phyloP scores from a whole-genome alignment of 2,797 vertebrate species.

The Megalops cyprinoides region DNA sequence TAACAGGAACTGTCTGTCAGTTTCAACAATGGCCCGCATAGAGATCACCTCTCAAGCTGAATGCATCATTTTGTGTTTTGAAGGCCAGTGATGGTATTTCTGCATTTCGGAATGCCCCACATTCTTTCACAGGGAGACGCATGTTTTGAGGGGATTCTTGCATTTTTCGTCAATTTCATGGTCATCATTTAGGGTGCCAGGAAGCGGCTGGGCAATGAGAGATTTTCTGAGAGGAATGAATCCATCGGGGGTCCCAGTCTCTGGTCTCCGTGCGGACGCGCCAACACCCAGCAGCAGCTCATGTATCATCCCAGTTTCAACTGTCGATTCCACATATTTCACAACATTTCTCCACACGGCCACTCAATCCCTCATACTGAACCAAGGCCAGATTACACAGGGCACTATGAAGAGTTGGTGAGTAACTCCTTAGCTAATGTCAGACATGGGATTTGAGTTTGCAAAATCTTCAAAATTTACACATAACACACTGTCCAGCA shows the following conservation, averaged over 20 bases:
- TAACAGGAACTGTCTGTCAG: too few species aligned
- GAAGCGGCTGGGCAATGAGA: neutral
- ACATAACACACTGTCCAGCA: neutral
- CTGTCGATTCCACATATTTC: neutral
- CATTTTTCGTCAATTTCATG: constrained; percentile 4
- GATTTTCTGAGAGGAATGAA: neutral
- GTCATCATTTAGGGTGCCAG: neutral
- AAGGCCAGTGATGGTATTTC: neutral
- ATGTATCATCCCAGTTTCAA: neutral
- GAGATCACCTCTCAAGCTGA: too few species aligned
- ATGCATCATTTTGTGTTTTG: constrained; percentile 51
- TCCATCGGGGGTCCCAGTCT: neutral
- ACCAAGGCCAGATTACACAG: too few species aligned
- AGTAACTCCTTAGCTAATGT: neutral
- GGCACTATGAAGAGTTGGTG: too few species aligned
- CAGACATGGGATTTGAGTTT: neutral
- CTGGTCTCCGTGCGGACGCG: neutral
- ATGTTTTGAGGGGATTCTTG: constrained; percentile 3
- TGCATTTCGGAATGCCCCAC: neutral
- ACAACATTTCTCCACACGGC: neutral
- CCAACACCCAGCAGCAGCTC: neutral
- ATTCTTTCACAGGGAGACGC: constrained; percentile 1
- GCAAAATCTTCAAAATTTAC: neutral
- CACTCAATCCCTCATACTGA: too few species aligned
- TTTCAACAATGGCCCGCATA: too few species aligned